These are phyloP conservation scores for Carlito syrichta DNA, from an alignment of 2,113 vertebrate genomes.

Conservation along the genomic window DNA sequence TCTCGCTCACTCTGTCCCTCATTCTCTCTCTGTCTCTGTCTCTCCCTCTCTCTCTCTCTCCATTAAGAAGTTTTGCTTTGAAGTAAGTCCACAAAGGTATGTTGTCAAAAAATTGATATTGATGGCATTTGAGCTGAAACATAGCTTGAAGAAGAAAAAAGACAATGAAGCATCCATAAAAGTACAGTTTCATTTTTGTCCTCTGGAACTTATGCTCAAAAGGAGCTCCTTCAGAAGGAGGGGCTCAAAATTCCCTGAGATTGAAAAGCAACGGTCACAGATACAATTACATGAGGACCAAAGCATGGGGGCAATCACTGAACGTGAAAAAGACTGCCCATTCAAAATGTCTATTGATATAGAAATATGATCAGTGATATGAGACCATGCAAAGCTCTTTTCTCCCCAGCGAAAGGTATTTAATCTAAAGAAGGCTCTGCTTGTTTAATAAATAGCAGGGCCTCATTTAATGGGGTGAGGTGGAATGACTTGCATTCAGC, in stretches of 20 bases:
- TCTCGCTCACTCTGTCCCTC: not conserved
- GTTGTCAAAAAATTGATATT: not conserved
- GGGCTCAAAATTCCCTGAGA: not conserved
- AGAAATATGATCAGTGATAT: not conserved
- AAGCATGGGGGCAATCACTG: not conserved
- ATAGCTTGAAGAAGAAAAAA: not conserved
- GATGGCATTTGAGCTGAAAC: not conserved
- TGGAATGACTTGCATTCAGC: rapidly evolving
- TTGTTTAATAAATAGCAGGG: not conserved
- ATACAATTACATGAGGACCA: not conserved
- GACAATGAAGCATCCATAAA: not conserved
- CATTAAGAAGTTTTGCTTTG: not conserved
- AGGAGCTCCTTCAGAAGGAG: not conserved
- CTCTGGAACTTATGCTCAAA: not conserved
- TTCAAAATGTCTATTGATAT: not conserved
- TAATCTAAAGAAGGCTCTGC: not conserved
- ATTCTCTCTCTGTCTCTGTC: too few species aligned
- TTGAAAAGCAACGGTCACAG: not conserved
- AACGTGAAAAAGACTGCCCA: not conserved
- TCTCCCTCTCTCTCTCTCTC: not conserved
- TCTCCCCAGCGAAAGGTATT: not conserved
- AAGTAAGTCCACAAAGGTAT: not conserved
- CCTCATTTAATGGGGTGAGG: not conserved
- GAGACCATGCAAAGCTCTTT: not conserved
- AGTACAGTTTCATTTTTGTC: not conserved